Percentiles rank a stretch among this genome's conserved stretches.
phyloP scores from a whole-genome alignment of 2,113 vertebrate species.

The Bujurquina vittata region DNA sequence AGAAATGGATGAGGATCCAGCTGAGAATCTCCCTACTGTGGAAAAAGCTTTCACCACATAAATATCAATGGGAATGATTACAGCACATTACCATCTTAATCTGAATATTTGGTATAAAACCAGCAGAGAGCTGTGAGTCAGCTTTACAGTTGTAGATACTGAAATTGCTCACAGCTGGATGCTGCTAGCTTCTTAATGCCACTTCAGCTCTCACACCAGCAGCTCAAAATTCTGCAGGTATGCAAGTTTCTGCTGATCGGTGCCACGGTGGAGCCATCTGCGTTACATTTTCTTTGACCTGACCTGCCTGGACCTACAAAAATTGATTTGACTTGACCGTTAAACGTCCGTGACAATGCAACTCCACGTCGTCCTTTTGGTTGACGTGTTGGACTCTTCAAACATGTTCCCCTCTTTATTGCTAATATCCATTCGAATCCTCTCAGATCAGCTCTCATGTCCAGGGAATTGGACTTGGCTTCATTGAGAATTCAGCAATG shows the following conservation, averaged over 20 bases:
- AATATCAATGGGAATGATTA: neutral
- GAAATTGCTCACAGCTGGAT: constrained; percentile 10
- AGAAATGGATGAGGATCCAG: neutral
- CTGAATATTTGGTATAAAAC: constrained; percentile 1
- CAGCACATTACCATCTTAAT: neutral
- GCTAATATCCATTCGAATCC: constrained; percentile 26
- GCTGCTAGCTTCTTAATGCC: neutral
- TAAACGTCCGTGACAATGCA: constrained; percentile 36
- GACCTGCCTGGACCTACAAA: neutral
- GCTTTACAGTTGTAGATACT: neutral
- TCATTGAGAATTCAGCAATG: constrained; percentile 43
- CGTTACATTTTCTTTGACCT: constrained; percentile 2
- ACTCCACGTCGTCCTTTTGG: constrained; percentile 18
- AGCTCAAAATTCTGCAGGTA: constrained; percentile 8
- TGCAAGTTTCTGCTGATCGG: constrained; percentile 21
- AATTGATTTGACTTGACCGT: constrained; percentile 33
- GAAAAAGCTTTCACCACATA: neutral
- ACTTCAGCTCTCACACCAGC: neutral
- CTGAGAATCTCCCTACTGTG: neutral
- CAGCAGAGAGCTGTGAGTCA: constrained; percentile 3
- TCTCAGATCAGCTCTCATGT: constrained; percentile 25
- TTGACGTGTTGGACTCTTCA: constrained; percentile 40
- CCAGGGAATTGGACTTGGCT: constrained; percentile 19
- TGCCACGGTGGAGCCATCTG: neutral
- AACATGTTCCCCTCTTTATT: constrained; percentile 23